Evolutionary conservation across 2,888 invertebrate genomes (phyloP).

Genomic region (Hoplodrina blanda): DNA sequence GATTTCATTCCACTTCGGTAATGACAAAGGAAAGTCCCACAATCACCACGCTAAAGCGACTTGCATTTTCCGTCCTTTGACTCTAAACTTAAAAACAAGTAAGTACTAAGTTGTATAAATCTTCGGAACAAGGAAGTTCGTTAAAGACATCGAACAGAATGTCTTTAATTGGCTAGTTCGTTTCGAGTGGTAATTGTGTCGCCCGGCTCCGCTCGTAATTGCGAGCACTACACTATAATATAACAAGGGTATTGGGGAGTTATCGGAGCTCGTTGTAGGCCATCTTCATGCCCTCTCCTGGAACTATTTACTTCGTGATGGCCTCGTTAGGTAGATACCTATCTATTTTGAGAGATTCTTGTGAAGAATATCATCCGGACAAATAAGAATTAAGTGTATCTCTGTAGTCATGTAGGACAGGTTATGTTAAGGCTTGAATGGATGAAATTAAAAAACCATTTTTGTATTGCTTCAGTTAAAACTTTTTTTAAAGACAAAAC

Average conservation of each 20-base stretch:
- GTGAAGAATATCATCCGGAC: not conserved
- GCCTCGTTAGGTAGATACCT: not conserved
- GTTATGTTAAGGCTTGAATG: too few relatives aligned
- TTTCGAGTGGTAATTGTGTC: slow-evolving; percentile 54
- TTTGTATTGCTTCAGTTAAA: too few relatives aligned
- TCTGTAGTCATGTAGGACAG: too few relatives aligned
- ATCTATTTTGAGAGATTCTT: not conserved
- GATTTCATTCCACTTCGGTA: not conserved
- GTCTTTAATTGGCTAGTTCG: slow-evolving; percentile 59
- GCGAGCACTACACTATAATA: slow-evolving; percentile 35
- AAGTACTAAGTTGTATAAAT: slow-evolving; percentile 42
- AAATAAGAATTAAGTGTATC: too few relatives aligned
- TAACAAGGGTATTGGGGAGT: slow-evolving; percentile 32
- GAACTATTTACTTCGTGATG: slow-evolving; percentile 3
- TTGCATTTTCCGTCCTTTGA: not conserved
- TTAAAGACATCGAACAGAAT: slow-evolving; percentile 48
- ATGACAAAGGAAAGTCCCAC: not conserved
- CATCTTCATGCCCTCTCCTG: not conserved
- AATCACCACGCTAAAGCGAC: not conserved
- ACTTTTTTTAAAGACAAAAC: too few relatives aligned
- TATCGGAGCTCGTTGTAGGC: slow-evolving; percentile 21
- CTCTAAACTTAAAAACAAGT: slow-evolving; percentile 38
- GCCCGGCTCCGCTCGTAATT: slow-evolving; percentile 41
- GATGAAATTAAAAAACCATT: too few relatives aligned
- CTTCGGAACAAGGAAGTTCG: slow-evolving; percentile 36